These are phyloP conservation scores for Melinaea menophilus DNA, from an alignment of 2,888 invertebrate species.

Conservation along the genomic window DNA sequence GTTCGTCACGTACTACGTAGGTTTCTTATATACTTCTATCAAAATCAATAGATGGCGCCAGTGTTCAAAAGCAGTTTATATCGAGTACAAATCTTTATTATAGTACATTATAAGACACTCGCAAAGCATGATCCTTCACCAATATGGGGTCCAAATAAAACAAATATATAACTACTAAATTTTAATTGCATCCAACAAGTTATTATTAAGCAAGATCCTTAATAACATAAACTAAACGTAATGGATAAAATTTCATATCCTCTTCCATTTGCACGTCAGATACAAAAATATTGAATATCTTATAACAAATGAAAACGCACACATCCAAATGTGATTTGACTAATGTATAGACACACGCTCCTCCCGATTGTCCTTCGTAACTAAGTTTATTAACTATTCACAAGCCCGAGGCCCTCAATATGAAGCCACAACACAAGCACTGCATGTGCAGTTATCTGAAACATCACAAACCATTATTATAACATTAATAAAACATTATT, in stretches of 20 bases:
- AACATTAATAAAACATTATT: too few species aligned
- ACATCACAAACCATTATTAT: slow-evolving; percentile 32
- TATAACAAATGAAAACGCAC: slow-evolving; percentile 71
- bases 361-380: slow-evolving; percentile 48
- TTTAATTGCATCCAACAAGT: slow-evolving; percentile 74
- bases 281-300: slow-evolving; percentile 72
- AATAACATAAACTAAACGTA: slow-evolving; percentile 67
- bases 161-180: slow-evolving; percentile 58
- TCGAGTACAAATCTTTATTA: too few species aligned
- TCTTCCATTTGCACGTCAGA: slow-evolving; percentile 60
- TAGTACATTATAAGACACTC: too few species aligned
- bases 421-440: slow-evolving; percentile 62
- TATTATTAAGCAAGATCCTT: slow-evolving; percentile 70
- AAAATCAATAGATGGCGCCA: too few species aligned
- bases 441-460: slow-evolving; percentile 54
- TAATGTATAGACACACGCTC: slow-evolving; percentile 59
- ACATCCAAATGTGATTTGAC: slow-evolving; percentile 61
- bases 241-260: slow-evolving; percentile 63
- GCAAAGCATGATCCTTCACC: too few species aligned
- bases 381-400: slow-evolving; percentile 63
- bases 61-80: too few species aligned
- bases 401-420: slow-evolving; percentile 63
- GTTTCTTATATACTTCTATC: too few species aligned
- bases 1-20: too few species aligned
- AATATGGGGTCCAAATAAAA: slow-evolving; percentile 20